These are phyloP conservation scores for Chouioia cunea DNA, from an alignment of 2,888 invertebrate species.

Conservation along the genomic window DNA sequence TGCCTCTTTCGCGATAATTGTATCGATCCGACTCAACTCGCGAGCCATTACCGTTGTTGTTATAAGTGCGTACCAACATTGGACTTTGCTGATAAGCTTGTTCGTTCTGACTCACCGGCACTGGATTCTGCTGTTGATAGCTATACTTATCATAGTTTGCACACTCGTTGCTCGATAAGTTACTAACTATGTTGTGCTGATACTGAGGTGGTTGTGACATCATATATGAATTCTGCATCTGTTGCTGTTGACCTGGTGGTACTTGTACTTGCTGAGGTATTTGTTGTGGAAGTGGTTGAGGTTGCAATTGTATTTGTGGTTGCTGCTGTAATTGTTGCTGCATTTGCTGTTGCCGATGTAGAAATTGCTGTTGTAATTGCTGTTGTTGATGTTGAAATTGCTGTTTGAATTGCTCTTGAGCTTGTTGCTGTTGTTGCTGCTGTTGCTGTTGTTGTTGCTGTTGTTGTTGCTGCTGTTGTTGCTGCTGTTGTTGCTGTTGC, in stretches of 20 bases:
- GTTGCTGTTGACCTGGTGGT: slow-evolving; percentile 35
- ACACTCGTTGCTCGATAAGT: slow-evolving; percentile 50
- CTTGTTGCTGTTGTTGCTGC: slow-evolving; percentile 38
- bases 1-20: slow-evolving; percentile 53
- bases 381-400: slow-evolving; percentile 50
- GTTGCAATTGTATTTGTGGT: slow-evolving; percentile 43
- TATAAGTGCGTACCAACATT: slow-evolving; percentile 51
- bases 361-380: slow-evolving; percentile 49
- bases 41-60: slow-evolving; percentile 51
- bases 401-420: slow-evolving; percentile 44
- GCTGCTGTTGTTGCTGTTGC: slow-evolving; percentile 50
- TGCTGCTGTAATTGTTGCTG: slow-evolving; percentile 28
- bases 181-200: slow-evolving; percentile 53
- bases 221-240: slow-evolving; percentile 45
- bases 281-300: slow-evolving; percentile 38
- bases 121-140: slow-evolving; percentile 51
- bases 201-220: slow-evolving; percentile 57
- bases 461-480: slow-evolving; percentile 36
- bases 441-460: slow-evolving; percentile 19
- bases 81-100: slow-evolving; percentile 54
- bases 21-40: slow-evolving; percentile 52
- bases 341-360: slow-evolving; percentile 35
- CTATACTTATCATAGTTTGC: slow-evolving; percentile 52
- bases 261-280: slow-evolving; percentile 42
- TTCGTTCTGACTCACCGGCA: slow-evolving; percentile 52